Evolutionary conservation across 2,797 vertebrate genomes (phyloP), one percentile per base, ranked within the genome.

Genomic region (Phoeniculus purpureus): DNA sequence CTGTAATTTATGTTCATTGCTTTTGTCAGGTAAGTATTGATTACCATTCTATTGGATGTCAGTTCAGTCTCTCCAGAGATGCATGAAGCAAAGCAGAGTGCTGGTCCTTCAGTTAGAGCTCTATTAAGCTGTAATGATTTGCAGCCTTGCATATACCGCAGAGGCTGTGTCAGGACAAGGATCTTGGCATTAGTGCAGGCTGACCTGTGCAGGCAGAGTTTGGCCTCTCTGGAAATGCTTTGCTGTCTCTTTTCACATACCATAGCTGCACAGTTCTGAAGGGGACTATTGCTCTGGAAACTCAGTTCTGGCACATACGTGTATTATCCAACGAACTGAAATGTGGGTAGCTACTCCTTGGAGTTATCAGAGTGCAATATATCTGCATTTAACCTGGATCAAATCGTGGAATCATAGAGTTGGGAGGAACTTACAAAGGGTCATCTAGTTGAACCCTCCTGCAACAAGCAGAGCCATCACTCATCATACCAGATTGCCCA

Each of bases 1-100:
- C 60, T 94, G 64, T 93, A 89, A 84, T 89, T 89, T 81, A 92
- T 40, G 50, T 75, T 29, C 60, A 64, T 85, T 14, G 21, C 50
- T 87, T 55, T 85, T 93, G 82, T 91, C 80, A 81, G 87, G 43
- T 86, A 20, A 20, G 52, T 93, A 95, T 94, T 83, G 93, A 96
- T 95, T 84, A 48, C 77, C 60, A 45, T 90, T 94, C 71, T 84
- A 15, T 67, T 14, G 60, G 54, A 58, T 76, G 64, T 87, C 82
- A 60, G 66, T 34, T 91, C 55, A 6, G 19, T 61, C 48, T 89
- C 95, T 87, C 59, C 7, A 64, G 93, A 81, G 89, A 43, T 29
- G 56, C 21, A 22, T 4, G 22, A 52, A 89, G 80, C 55, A 85
- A 31, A 73, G 76, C 70, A 55, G 67, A 59, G 56, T 81, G 56